A percentile compares a stretch with the other conserved stretches of the same genome.
These are phyloP conservation scores for Tuberolachnus salignus DNA, from an alignment of 2,888 invertebrate species.

Conservation along the genomic window DNA sequence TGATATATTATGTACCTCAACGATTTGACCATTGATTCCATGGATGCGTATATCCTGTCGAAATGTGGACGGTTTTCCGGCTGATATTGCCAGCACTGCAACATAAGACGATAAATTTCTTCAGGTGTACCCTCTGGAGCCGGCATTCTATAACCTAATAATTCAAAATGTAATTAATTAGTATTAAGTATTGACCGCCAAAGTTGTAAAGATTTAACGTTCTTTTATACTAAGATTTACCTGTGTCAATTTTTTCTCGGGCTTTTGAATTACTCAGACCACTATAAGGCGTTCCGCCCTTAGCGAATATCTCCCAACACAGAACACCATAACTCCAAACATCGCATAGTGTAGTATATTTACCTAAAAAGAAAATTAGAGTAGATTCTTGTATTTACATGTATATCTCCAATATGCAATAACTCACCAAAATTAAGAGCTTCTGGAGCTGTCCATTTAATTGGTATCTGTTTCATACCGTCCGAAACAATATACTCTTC, in stretches of 20 bases:
- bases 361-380: slow-evolving; percentile 67
- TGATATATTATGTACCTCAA: slow-evolving; percentile 21
- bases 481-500: slow-evolving; percentile 96
- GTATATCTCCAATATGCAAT: neutral
- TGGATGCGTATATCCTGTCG: slow-evolving; percentile 81
- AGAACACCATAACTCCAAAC: slow-evolving; percentile 97
- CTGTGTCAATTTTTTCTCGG: slow-evolving; percentile 89
- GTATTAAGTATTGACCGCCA: neutral
- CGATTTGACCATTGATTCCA: slow-evolving; percentile 65
- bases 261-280: slow-evolving; percentile 94
- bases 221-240: slow-evolving; percentile 64
- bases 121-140: slow-evolving; percentile 87
- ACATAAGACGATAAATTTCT: slow-evolving; percentile 88
- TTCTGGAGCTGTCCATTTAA: slow-evolving; percentile 98
- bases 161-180: slow-evolving; percentile 23
- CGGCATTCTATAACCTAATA: slow-evolving; percentile 88
- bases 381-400: neutral
- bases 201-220: neutral
- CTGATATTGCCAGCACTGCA: slow-evolving; percentile 92
- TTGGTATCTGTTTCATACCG: slow-evolving; percentile 97
- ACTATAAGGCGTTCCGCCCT: slow-evolving; percentile 90
- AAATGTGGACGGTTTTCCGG: slow-evolving; percentile 91
- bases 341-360: slow-evolving; percentile 93
- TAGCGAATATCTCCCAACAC: slow-evolving; percentile 96
- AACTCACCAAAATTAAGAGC: slow-evolving; percentile 86